A percentile compares a stretch with the other conserved stretches of the same genome.
These are phyloP conservation scores for Uloborus diversus DNA, from an alignment of 1,140 invertebrate species.

Conservation along the genomic window DNA sequence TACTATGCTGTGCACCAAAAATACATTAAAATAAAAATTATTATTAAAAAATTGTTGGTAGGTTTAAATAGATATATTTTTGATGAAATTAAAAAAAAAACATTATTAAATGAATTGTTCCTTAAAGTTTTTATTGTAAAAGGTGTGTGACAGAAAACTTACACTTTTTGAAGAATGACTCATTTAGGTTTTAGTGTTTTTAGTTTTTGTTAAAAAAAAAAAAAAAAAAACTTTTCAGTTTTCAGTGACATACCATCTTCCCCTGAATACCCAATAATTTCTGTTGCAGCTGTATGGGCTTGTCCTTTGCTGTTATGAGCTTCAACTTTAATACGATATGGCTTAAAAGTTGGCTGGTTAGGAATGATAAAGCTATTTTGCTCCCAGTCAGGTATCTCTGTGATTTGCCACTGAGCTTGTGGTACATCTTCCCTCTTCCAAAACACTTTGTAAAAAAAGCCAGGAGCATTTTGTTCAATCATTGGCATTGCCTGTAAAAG, in stretches of 20 bases:
- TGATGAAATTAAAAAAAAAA: too few relatives aligned
- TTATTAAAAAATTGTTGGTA: too few relatives aligned
- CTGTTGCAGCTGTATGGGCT: slow-evolving; percentile 81
- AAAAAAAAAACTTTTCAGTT: too few relatives aligned
- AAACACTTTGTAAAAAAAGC: slow-evolving; percentile 89
- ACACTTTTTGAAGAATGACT: too few relatives aligned
- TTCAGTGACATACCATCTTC: slow-evolving; percentile 79
- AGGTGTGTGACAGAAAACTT: too few relatives aligned
- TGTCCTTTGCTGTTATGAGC: slow-evolving; percentile 91
- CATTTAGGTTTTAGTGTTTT: too few relatives aligned
- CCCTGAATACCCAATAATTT: slow-evolving; percentile 91
- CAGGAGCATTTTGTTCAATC: slow-evolving; percentile 94
- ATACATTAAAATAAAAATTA: too few relatives aligned
- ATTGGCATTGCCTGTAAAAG: slow-evolving; percentile 85
- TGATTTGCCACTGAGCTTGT: slow-evolving; percentile 75
- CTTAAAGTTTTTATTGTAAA: too few relatives aligned
- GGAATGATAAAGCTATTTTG: slow-evolving; percentile 73
- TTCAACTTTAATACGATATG: slow-evolving; percentile 90
- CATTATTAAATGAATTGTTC: too few relatives aligned
- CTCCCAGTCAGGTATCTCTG: slow-evolving; percentile 82
- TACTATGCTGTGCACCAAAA: too few relatives aligned
- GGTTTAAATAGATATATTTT: too few relatives aligned
- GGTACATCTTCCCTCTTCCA: slow-evolving; percentile 82
- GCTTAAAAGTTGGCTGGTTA: slow-evolving; percentile 91
- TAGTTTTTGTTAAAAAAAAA: too few relatives aligned